Base-by-base conservation (phyloP, 2,113 vertebrate species). In the Charina bottae region DNA sequence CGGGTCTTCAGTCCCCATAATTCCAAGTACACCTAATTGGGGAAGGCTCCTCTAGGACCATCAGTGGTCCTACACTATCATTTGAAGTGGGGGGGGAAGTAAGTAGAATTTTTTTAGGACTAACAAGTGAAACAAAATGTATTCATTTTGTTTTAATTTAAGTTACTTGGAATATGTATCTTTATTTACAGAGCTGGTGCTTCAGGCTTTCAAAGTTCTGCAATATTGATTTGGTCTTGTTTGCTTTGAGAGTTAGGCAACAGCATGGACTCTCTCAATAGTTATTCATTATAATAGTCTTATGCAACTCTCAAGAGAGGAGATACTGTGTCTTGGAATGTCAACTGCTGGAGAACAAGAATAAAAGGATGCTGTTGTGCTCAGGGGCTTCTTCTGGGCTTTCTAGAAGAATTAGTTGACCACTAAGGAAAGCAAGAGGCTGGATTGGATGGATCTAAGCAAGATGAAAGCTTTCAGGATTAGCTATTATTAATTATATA, bases 381-480 rank as follows among this genome's bases (percentile, higher is more conserved):
- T 42, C 2, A 4, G 72, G 42, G 33, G 19, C 33, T 3, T 42
- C 9, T 42, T 37, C 72, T 78, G 72, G 9, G 2, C 72, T 78
- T 78, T 9, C 72, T 78, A 42, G 72, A 42, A 78, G 72, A 42
- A 78, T 78, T 78, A 42, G 33, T 78, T 78, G 19, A 78, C 17
- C 33, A 78, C 33, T 78, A 42, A 72, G 72, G 33, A 78, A 78
- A 78, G 72, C 33, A 42, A 78, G 33, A 78, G 33, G 72, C 37
- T 78, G 33, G 72, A 78, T 78, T 33, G 37, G 33, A 42, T 42
- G 37, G 72, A 33, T 78, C 7, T 42, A 42, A 42, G 87, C 89
- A 92, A 90, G 37, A 68, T 58, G 58, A 88, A 68, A 58, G 37
- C 62, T 91, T 85, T 89, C 72, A 88, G 54, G 59, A 68, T 85